Base-by-base conservation (phyloP, 2,888 invertebrate genomes). In the Rugalucina vietnamica region DNA sequence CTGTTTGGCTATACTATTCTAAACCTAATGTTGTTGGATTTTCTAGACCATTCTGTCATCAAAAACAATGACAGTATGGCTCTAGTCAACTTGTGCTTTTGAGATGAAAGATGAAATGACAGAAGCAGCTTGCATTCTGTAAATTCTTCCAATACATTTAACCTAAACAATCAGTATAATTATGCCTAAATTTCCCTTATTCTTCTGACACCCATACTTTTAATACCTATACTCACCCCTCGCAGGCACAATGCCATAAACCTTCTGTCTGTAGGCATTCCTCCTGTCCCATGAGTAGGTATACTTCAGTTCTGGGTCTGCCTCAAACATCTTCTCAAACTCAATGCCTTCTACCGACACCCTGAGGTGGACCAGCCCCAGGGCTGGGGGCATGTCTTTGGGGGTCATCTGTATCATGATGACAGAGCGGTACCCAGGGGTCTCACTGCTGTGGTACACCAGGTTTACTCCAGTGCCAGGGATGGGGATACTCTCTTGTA, bases 251-350 rank as follows among this genome's bases (percentile, higher is more conserved):
- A 99, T 98, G 18, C 99, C 99, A 93, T 98, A 99, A 10, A 99
- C 99, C 96, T 98, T 98, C 95, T 99, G 99, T 93, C 98, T 97
- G 95, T 99, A 99, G 60, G 99, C 98, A 95, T 99, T 99, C 86
- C 98, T 96, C 95, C 99, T 98, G 95, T 99, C 98, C 99, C 99
- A 99, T 1, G 98, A 98, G 94, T 99, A 99, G 12, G 98, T 98
- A 95, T 99, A 98, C 76, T 97, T 98, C 82, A 99, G 96, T 94
- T 98, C 98, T 0, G 99, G 98, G 95, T 99, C 99, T 0, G 99
- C 99, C 95, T 99, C 99, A 95, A 99, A 99, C 0, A 97, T 97
- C 95, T 97, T 97, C 21, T 98, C 97, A 95, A 98, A 97, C 21
- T 98, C 96, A 0, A 98, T 98, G 5, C 99, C 99, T 95, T 99